phyloP scores from a whole-genome alignment of 1,140 invertebrate genomes.

The Euwallacea fornicatus region DNA sequence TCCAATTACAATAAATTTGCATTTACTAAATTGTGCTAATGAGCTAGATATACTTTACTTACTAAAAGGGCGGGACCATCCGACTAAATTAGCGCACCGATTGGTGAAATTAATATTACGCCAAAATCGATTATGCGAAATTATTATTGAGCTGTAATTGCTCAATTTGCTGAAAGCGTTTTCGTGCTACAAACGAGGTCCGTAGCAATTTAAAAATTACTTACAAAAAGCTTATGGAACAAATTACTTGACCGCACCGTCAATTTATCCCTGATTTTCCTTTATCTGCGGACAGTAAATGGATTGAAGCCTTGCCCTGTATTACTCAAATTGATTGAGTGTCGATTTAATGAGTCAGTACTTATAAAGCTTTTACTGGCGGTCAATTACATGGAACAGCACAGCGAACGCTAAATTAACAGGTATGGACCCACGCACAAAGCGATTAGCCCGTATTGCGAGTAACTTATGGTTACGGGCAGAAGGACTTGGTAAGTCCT shows the following conservation, averaged over 20 bases:
- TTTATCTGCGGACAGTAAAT: slow-evolving; percentile 23
- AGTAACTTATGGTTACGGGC: no score
- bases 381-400: no score
- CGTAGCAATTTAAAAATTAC: slow-evolving; percentile 24
- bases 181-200: slow-evolving; percentile 5
- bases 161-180: slow-evolving; percentile 14
- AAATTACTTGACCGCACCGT: slow-evolving; percentile 19
- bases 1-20: not conserved
- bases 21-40: not conserved
- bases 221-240: slow-evolving; percentile 18
- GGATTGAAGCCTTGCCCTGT: slow-evolving; percentile 7
- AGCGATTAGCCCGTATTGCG: no score
- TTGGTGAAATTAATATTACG: not conserved
- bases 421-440: no score
- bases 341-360: slow-evolving; percentile 10
- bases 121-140: not conserved
- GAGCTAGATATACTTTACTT: not conserved
- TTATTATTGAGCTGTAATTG: slow-evolving; percentile 1
- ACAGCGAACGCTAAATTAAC: no score
- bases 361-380: not conserved
- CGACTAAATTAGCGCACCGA: not conserved
- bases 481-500: no score
- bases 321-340: slow-evolving; percentile 22
- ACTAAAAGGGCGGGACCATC: not conserved
- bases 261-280: slow-evolving; percentile 27